phyloP scores from a whole-genome alignment of 2,113 vertebrate species.

The Alethe diademata region DNA sequence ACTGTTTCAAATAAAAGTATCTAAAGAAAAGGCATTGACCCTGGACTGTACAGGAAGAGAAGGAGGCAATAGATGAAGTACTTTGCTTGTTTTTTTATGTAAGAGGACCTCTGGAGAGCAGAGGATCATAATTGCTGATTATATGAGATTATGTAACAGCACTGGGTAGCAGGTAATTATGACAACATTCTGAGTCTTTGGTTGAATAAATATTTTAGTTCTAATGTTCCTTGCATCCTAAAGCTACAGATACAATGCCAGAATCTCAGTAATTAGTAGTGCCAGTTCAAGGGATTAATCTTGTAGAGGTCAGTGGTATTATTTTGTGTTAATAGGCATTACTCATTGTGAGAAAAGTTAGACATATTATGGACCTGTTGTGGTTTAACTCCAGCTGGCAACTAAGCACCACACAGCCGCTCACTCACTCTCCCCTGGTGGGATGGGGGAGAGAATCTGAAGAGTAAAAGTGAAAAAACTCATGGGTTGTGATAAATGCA shows the following conservation, averaged over 20 bases:
- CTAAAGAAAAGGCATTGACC: background rate
- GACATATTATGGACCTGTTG: background rate
- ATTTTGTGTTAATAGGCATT: background rate
- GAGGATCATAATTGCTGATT: background rate
- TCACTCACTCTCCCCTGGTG: background rate
- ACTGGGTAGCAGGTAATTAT: background rate
- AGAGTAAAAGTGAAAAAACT: background rate
- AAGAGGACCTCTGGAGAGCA: background rate
- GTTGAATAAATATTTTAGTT: background rate
- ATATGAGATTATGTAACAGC: background rate
- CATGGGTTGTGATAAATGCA: background rate
- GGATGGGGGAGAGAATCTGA: background rate
- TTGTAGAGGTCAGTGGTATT: background rate
- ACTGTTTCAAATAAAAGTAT: background rate
- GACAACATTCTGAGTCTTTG: background rate
- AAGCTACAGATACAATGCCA: background rate
- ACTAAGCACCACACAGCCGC: background rate
- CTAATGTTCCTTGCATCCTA: background rate
- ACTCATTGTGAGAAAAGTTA: background rate
- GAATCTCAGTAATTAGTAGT: background rate
- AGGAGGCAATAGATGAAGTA: background rate
- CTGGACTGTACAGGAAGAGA: background rate
- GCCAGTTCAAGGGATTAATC: background rate
- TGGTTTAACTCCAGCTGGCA: background rate
- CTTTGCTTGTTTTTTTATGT: background rate